These are phyloP conservation scores for Aphidius gifuensis DNA, from an alignment of 1,140 invertebrate species.

Conservation along the genomic window DNA sequence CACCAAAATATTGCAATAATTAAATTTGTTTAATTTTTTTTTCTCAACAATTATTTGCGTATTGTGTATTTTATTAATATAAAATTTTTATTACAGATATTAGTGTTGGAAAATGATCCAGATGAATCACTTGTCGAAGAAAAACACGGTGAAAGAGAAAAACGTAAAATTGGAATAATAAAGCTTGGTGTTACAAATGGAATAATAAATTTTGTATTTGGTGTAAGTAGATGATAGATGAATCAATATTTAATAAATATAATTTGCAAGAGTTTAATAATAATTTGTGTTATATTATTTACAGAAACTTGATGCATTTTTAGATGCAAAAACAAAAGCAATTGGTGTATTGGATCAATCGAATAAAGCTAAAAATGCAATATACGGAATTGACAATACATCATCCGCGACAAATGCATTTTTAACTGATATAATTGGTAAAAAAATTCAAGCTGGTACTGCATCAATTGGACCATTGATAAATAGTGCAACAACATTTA, in stretches of 20 bases:
- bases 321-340: slow-evolving; percentile 71
- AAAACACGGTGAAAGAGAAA: slow-evolving; percentile 58
- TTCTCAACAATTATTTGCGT: not conserved
- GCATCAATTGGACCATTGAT: slow-evolving; percentile 44
- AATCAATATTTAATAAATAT: slow-evolving; percentile 5
- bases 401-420: slow-evolving; percentile 46
- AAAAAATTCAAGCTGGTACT: slow-evolving; percentile 41
- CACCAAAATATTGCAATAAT: not conserved
- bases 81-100: slow-evolving; percentile 37
- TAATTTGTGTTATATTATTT: not conserved
- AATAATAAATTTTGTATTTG: slow-evolving; percentile 73
- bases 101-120: slow-evolving; percentile 44
- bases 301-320: slow-evolving; percentile 74
- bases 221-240: slow-evolving; percentile 59
- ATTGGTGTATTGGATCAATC: slow-evolving; percentile 64
- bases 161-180: slow-evolving; percentile 68
- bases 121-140: slow-evolving; percentile 41
- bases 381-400: slow-evolving; percentile 63
- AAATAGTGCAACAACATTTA: slow-evolving; percentile 46
- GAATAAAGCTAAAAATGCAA: slow-evolving; percentile 71
- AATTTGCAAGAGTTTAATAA: not conserved
- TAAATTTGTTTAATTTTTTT: not conserved
- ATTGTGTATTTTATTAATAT: too few relatives aligned
- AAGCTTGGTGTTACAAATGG: slow-evolving; percentile 73
- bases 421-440: slow-evolving; percentile 37